phyloP scores from a whole-genome alignment of 2,888 invertebrate species.

The Micropterix aruncella region DNA sequence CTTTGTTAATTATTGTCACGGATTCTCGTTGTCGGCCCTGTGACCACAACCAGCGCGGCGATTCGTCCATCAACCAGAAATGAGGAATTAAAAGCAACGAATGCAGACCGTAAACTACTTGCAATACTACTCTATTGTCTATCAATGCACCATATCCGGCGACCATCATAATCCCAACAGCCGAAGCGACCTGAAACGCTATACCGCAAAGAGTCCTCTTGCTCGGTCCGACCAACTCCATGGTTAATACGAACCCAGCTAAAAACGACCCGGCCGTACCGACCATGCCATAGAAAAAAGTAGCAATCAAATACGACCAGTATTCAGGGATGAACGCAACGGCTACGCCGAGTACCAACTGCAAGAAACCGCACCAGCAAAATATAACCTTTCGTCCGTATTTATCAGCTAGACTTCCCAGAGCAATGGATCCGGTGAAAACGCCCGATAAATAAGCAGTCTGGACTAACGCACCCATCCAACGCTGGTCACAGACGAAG shows the following conservation, averaged over 20 bases:
- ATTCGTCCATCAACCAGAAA: constrained; percentile 79
- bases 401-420: constrained; percentile 69
- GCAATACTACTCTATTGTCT: constrained; percentile 57
- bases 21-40: constrained; percentile 65
- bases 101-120: constrained; percentile 66
- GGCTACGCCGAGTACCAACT: constrained; percentile 52
- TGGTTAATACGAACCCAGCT: constrained; percentile 55
- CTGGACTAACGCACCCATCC: constrained; percentile 74
- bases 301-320: constrained; percentile 48
- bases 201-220: constrained; percentile 72
- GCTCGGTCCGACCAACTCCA: constrained; percentile 72
- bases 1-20: constrained; percentile 59
- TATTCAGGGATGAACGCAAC: constrained; percentile 67
- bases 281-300: constrained; percentile 69
- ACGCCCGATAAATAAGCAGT: constrained; percentile 74
- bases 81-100: constrained; percentile 57
- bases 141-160: constrained; percentile 72
- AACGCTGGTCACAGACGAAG: constrained; percentile 64
- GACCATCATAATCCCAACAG: constrained; percentile 65
- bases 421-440: constrained; percentile 59
- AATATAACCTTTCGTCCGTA: constrained; percentile 69
- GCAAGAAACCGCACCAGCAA: constrained; percentile 59
- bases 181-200: constrained; percentile 67
- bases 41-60: constrained; percentile 78
- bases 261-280: constrained; percentile 67